Evolutionary conservation across 2,888 invertebrate species (phyloP), one percentile per base, ranked within the genome.

Genomic region (Pristionchus exspectatus): DNA sequence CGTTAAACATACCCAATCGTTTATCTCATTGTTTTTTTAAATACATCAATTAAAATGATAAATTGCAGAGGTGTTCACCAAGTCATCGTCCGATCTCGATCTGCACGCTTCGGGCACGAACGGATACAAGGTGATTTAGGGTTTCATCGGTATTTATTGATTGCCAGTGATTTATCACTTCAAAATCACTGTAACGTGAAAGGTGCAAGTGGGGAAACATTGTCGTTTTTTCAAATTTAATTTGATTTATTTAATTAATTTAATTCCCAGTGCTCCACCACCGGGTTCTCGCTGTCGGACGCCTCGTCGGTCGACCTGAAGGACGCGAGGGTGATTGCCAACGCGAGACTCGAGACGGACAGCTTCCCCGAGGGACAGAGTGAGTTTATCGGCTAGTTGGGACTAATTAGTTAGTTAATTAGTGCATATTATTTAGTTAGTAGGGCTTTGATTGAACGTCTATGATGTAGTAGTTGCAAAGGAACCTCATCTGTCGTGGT

Each of bases 271-370:
- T 94, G 94, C 91, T 93, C 94, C 27, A 91, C 92, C 30, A 89
- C 93, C 87, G 90, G 90, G 33, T 92, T 94, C 44, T 90, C 91
- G 59, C 92, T 94, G 50, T 90, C 90, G 59, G 90, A 92, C 74
- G 92, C 92, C n/a, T 93, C 93, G 38, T 87, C 87, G 87, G 85
- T 94, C 77, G 90, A 91, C n/a, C 90, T 94, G 90, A 92, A 92
- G 84, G 83, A 90, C 18, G 88, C 94, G 44, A 92, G 91, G 74
- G 92, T 93, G 27, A 90, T 94, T 14, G 94, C 94, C 18, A 92
- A 93, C 83, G 93, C 93, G 14, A 56, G 85, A 33, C 72, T 92
- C 38, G 90, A 91, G 54, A 89, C 89, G 21, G 91, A 90, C 86
- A 66, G 89, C 5, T 93, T 94, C 92, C 93, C 93, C 30, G 30